Conservation (phyloP, 2,113 vertebrate species). For the Atrichornis clamosus region DNA sequence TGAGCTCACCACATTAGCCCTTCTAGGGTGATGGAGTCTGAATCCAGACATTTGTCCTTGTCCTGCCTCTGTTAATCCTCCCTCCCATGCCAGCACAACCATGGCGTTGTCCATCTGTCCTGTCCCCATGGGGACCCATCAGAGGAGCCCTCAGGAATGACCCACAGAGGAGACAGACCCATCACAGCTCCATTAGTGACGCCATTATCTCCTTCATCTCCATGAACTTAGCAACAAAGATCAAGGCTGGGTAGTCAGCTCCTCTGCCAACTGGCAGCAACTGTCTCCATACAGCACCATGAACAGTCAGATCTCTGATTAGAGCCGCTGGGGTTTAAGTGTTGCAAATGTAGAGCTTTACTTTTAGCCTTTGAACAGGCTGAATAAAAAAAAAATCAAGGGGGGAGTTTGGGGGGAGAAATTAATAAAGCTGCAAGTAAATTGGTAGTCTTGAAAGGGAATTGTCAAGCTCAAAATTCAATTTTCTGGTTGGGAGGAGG, state of each 20-base stretch:
- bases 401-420: not conserved
- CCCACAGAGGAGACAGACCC: not conserved
- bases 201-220: not conserved
- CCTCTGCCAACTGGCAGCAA: not conserved
- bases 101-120: not conserved
- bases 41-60: not conserved
- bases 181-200: not conserved
- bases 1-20: not conserved
- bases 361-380: not conserved
- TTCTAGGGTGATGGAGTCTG: not conserved
- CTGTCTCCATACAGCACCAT: not conserved
- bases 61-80: not conserved
- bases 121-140: not conserved
- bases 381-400: not conserved
- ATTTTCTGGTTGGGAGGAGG: slow-evolving; percentile 14
- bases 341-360: not conserved
- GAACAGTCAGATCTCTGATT: not conserved
- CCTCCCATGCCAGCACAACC: not conserved
- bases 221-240: not conserved
- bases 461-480: not conserved
- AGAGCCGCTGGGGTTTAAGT: not conserved
- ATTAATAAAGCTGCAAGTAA: slow-evolving; percentile 4
- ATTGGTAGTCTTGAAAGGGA: not conserved
- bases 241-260: not conserved
- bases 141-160: not conserved